phyloP scores from a whole-genome alignment of 2,797 vertebrate species.

The Borostomias antarcticus region DNA sequence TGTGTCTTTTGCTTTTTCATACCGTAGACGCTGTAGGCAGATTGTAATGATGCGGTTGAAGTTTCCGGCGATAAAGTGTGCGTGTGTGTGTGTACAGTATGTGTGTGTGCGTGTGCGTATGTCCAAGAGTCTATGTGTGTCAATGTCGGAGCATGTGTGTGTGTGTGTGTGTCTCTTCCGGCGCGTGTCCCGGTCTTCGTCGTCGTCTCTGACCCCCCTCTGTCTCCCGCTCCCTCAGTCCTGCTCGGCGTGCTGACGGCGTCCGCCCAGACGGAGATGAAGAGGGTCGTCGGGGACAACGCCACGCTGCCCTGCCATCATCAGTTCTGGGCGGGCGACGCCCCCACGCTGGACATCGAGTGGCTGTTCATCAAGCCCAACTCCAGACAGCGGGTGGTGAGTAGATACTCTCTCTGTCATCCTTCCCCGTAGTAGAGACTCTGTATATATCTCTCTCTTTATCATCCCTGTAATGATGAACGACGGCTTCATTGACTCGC shows the following conservation, averaged over 20 bases:
- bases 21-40: no score
- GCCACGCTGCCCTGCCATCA: constrained; percentile 91
- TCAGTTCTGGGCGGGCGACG: constrained; percentile 82
- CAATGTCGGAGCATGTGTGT: neutral
- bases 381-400: constrained; percentile 86
- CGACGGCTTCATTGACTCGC: no score
- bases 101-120: neutral
- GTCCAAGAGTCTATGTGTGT: constrained; percentile 1
- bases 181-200: no score
- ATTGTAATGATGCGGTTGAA: no score
- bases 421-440: no score
- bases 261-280: constrained; percentile 85
- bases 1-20: no score
- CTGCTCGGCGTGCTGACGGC: constrained; percentile 57
- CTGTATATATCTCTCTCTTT: no score
- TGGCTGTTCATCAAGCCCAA: constrained; percentile 87
- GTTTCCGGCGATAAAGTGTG: no score
- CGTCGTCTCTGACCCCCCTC: constrained; percentile 1
- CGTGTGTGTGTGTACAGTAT: neutral
- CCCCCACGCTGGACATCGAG: constrained; percentile 88
- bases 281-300: constrained; percentile 87
- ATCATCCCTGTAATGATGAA: neutral
- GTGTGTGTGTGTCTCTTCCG: neutral
- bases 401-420: no score
- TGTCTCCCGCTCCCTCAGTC: constrained; percentile 47